A percentile compares a stretch with the other conserved stretches of the same genome.
Conservation (phyloP, 92 coral and sea anemone species). For the Porites cylindrica region DNA sequence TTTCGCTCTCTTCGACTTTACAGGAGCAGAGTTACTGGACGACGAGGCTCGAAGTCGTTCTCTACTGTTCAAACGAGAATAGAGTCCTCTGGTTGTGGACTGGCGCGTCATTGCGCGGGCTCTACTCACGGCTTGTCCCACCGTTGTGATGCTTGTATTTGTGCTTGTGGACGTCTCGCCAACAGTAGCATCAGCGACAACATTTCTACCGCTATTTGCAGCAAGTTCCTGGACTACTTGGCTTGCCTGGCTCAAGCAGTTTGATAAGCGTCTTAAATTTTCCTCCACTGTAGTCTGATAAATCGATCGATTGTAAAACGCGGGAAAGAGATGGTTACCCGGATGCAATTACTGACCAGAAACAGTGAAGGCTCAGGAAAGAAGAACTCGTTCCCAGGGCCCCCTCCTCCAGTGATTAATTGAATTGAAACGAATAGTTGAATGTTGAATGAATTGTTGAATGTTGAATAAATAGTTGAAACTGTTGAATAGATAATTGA, state of each 20-base stretch:
- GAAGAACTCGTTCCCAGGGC: not conserved
- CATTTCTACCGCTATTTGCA: not conserved
- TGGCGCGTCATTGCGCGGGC: constrained; percentile 46
- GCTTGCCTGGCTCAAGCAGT: constrained; percentile 40
- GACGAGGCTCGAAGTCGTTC: constrained; percentile 43
- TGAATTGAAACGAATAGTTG: too few species aligned
- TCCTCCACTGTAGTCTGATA: constrained; percentile 20
- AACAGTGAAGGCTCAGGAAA: constrained; percentile 15
- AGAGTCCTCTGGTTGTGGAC: constrained; percentile 46
- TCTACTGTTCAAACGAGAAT: constrained; percentile 38
- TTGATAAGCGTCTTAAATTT: constrained; percentile 33
- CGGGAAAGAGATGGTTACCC: not conserved
- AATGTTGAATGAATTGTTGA: too few species aligned
- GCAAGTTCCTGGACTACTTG: constrained; percentile 25
- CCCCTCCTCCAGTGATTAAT: too few species aligned
- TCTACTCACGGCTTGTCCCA: constrained; percentile 33
- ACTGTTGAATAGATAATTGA: too few species aligned
- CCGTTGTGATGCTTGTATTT: constrained; percentile 21
- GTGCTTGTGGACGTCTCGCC: constrained; percentile 17
- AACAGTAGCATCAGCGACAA: not conserved
- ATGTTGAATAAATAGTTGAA: too few species aligned
- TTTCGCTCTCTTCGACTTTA: constrained; percentile 25
- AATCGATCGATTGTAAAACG: not conserved
- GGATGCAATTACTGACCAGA: constrained; percentile 6
- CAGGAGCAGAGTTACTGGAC: constrained; percentile 6